These are phyloP conservation scores for Paralichthys olivaceus DNA, from an alignment of 2,113 vertebrate species.

Conservation along the genomic window DNA sequence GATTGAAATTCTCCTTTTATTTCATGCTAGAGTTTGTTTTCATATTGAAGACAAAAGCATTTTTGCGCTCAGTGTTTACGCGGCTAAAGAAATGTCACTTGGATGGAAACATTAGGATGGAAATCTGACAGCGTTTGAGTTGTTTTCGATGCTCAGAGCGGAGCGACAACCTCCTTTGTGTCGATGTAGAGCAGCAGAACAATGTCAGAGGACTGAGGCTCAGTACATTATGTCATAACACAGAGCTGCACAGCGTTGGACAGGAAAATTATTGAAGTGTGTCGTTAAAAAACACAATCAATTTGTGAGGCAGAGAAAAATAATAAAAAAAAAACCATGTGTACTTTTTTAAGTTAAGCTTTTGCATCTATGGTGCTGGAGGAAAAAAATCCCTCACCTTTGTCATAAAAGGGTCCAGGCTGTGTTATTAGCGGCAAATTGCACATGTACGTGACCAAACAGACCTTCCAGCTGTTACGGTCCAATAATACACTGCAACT, in stretches of 20 bases:
- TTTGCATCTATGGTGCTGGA: too few species aligned
- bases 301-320: not conserved
- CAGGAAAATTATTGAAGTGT: not conserved
- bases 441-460: too few species aligned
- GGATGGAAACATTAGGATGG: conserved; percentile 8
- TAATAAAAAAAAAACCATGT: too few species aligned
- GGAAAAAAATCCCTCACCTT: too few species aligned
- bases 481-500: too few species aligned
- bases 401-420: too few species aligned
- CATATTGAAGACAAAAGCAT: conserved; percentile 33
- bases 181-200: conserved; percentile 31
- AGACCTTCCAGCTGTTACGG: too few species aligned
- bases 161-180: conserved; percentile 61
- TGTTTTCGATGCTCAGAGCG: conserved; percentile 13
- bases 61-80: conserved; percentile 19
- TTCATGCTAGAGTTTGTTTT: conserved; percentile 41
- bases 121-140: conserved; percentile 17
- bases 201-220: conserved; percentile 19
- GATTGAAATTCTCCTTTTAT: conserved; percentile 45
- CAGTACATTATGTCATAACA: conserved; percentile 20
- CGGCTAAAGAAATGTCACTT: conserved; percentile 23
- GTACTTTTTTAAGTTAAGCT: too few species aligned
- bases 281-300: conserved; percentile 1
- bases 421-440: too few species aligned
- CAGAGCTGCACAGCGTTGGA: not conserved